A percentile compares a stretch with the other conserved stretches of the same genome.
Evolutionary conservation across 2,113 vertebrate species (phyloP).

Genomic region (Pteropus alecto): DNA sequence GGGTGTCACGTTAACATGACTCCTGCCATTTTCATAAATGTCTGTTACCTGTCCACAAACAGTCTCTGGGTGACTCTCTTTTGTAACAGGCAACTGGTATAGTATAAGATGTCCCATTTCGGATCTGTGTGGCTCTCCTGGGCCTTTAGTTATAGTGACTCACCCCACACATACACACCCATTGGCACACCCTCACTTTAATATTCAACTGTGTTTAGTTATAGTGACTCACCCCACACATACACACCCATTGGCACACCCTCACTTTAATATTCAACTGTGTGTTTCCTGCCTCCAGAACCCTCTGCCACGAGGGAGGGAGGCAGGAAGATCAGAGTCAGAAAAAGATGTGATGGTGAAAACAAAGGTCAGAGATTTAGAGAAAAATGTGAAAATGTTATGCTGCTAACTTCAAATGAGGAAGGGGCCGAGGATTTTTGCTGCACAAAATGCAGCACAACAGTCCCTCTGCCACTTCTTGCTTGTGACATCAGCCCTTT

Average conservation of each 20-base stretch:
- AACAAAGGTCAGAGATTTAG: neutral
- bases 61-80: neutral
- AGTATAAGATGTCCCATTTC: rapidly evolving
- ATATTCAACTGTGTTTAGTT: rapidly evolving
- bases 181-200: too few relatives aligned
- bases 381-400: neutral
- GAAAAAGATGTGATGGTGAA: neutral
- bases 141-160: neutral
- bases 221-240: neutral
- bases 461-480: neutral
- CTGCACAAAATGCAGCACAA: neutral
- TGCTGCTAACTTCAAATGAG: neutral
- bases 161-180: neutral
- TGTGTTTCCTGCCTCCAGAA: neutral
- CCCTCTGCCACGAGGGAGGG: neutral
- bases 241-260: neutral
- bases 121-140: neutral
- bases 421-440: neutral
- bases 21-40: neutral
- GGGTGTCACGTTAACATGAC: neutral
- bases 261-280: rapidly evolving
- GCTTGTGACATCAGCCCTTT: neutral
- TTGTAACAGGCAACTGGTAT: rapidly evolving
- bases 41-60: neutral
- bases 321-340: neutral